Evolutionary conservation across 2,888 invertebrate genomes (phyloP).

Genomic region (Drosophila parthenogenetica): DNA sequence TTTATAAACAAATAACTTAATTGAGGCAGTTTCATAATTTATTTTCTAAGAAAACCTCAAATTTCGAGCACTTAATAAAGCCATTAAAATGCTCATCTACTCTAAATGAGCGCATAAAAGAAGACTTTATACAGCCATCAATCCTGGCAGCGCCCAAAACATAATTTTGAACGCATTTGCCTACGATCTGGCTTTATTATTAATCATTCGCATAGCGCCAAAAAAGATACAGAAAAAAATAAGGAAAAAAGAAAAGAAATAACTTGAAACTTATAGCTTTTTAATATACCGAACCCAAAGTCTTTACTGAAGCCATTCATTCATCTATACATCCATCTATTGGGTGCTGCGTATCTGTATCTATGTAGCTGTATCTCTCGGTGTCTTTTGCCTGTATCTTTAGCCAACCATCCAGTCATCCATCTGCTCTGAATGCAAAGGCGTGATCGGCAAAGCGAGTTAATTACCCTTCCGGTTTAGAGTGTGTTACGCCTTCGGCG

Average conservation of each 20-base stretch:
- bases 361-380: slow-evolving; percentile 8
- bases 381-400: slow-evolving; percentile 1
- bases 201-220: slow-evolving; percentile 65
- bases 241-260: slow-evolving; percentile 33
- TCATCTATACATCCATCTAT: slow-evolving; percentile 54
- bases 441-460: slow-evolving; percentile 83
- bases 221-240: slow-evolving; percentile 12
- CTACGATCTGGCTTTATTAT: slow-evolving; percentile 60
- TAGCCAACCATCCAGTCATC: slow-evolving; percentile 37
- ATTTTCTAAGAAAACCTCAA: slow-evolving; percentile 50
- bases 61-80: slow-evolving; percentile 65
- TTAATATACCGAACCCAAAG: slow-evolving; percentile 61
- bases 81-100: slow-evolving; percentile 69
- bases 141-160: slow-evolving; percentile 68
- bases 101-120: slow-evolving; percentile 76
- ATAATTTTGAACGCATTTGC: slow-evolving; percentile 73
- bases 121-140: slow-evolving; percentile 79
- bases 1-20: slow-evolving; percentile 60
- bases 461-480: slow-evolving; percentile 84
- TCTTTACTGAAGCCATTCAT: slow-evolving; percentile 46
- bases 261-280: slow-evolving; percentile 74
- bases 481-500: slow-evolving; percentile 82
- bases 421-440: slow-evolving; percentile 74
- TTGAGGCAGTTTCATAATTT: slow-evolving; percentile 45
- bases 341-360: slow-evolving; percentile 7